Evolutionary conservation across 2,888 invertebrate genomes (phyloP).

Genomic region (Euplexia lucipara): DNA sequence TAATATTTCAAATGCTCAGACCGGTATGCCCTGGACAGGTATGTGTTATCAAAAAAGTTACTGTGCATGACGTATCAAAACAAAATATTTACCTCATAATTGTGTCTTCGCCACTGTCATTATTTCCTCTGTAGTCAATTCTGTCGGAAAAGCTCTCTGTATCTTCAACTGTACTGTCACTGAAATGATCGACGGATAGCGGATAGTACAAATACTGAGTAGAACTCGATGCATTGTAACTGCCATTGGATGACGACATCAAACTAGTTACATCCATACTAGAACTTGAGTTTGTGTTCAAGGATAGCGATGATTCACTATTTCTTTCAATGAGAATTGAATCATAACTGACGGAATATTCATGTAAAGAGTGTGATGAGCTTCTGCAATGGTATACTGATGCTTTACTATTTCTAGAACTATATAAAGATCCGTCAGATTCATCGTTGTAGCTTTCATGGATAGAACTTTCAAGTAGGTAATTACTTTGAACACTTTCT

Average conservation of each 20-base stretch:
- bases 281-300: conserved; percentile 58
- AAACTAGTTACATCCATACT: conserved; percentile 66
- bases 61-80: neutral
- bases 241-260: conserved; percentile 64
- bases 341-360: conserved; percentile 61
- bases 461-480: neutral
- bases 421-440: neutral
- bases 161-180: conserved; percentile 42
- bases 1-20: too few relatives aligned
- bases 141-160: conserved; percentile 52
- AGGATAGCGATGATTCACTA: conserved; percentile 70
- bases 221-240: conserved; percentile 55
- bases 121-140: conserved; percentile 38
- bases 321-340: conserved; percentile 65
- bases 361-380: conserved; percentile 15
- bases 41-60: too few relatives aligned
- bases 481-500: conserved; percentile 24
- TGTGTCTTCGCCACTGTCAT: conserved; percentile 37
- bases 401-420: conserved; percentile 8
- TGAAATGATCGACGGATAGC: conserved; percentile 33
- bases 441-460: conserved; percentile 6
- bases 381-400: neutral
- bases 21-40: too few relatives aligned
- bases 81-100: conserved; percentile 50
- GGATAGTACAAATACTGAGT: conserved; percentile 61